A percentile compares a stretch with the other conserved stretches of the same genome.
Evolutionary conservation across 2,113 vertebrate genomes (phyloP).

Genomic region (Apeltes quadracus): DNA sequence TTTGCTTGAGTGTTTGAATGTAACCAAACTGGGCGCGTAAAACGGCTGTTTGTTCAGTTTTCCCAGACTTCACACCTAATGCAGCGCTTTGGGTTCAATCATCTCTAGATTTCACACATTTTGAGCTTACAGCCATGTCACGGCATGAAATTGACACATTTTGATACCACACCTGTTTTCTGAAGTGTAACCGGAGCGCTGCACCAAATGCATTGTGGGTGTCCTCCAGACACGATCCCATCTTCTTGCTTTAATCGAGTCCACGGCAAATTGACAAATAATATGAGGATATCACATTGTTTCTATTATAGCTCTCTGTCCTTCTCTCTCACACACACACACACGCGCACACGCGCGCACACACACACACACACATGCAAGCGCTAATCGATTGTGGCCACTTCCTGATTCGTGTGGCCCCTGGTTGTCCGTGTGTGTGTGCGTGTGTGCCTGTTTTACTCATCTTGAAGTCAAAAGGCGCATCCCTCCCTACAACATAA

Average conservation of each 20-base stretch:
- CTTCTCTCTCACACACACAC: conserved; percentile 15
- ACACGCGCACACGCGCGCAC: conserved; percentile 6
- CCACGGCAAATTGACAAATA: conserved; percentile 74
- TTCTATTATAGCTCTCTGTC: conserved; percentile 39
- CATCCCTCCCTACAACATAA: neutral
- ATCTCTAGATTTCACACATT: conserved; percentile 61
- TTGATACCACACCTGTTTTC: conserved; percentile 55
- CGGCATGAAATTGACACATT: conserved; percentile 68
- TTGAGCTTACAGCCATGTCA: conserved; percentile 52
- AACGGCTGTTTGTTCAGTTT: conserved; percentile 21
- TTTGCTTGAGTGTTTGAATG: conserved; percentile 14
- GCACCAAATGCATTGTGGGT: conserved; percentile 69
- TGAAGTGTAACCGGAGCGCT: conserved; percentile 72
- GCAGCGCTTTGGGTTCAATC: conserved; percentile 44
- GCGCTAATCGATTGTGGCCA: conserved; percentile 65
- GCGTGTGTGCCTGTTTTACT: neutral
- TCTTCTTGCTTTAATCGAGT: conserved; percentile 54
- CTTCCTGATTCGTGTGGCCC: conserved; percentile 39
- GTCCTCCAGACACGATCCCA: conserved; percentile 72
- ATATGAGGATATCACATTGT: conserved; percentile 71
- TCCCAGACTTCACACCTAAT: neutral
- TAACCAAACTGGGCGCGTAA: conserved; percentile 27
- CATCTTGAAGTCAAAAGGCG: neutral
- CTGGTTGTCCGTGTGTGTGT: conserved; percentile 7
- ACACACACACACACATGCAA: conserved; percentile 26